Evolutionary conservation across 2,888 invertebrate genomes (phyloP), one percentile per base, ranked within the genome.

Genomic region (Agrotis clavis): DNA sequence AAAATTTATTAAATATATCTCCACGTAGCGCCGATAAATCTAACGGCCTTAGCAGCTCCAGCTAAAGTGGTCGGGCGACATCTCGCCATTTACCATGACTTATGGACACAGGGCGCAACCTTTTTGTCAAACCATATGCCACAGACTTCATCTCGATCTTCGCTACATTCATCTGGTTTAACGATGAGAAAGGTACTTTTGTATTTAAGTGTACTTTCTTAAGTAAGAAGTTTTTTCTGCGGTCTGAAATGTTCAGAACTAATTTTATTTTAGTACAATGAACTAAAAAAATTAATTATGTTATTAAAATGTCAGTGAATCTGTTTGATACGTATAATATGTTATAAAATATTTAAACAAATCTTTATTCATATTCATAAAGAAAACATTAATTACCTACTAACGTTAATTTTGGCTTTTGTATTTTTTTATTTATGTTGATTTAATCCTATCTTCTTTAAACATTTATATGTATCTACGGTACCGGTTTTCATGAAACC

Each of bases 11-110:
- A 89, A 90, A 87, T 88, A 87, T 88, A 84, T 89, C 86, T 88
- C 81, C 92, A 92, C 92, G 92, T 90, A 87, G 84, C 80, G 78
- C 83, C 88, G 73, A 92, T 92, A 92, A 92, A 92, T 92, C 91
- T 88, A 79, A 75, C 67, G 82, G 89, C 82, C 84, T 91, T 87
- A 90, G 88, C 86, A 88, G 91, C 87, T 87, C 87, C 75, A 84
- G 84, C 87, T 87, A 87, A 90, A 92, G 91, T 91, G 89, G 90
- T 88, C 87, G 86, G 84, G 74, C 79, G 90, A 89, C 90, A 87
- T 87, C 86, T 87, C 85, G 79, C 87, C 88, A 88, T 88, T 88
- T 89, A 87, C 87, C 87, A 89, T 92, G 91, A 91, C 90, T 91
- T 91, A 91, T 90, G 85, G 89, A 86, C 88, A 88, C 88, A 85